A percentile compares a stretch with the other conserved stretches of the same genome.
Conservation (phyloP, 2,113 vertebrate genomes). For the Stegostoma tigrinum region DNA sequence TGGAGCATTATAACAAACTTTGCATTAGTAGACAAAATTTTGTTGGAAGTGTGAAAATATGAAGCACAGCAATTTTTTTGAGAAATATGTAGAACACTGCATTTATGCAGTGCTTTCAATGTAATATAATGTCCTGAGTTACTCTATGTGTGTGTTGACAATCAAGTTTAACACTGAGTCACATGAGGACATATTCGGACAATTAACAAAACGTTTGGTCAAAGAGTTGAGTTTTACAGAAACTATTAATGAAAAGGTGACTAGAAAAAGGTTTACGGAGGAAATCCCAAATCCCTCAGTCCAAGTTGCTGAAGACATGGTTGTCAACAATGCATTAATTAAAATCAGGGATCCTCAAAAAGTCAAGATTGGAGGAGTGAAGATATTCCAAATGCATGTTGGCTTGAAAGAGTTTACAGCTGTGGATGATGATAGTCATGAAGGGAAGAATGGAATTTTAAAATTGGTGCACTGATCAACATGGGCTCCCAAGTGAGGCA, state of each 20-base stretch:
- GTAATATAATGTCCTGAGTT: not conserved
- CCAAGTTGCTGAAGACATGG: no score
- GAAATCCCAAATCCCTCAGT: no score
- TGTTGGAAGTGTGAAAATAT: not conserved
- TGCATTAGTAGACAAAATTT: not conserved
- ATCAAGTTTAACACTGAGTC: no score
- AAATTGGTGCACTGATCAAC: not conserved
- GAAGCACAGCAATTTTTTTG: not conserved
- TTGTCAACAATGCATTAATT: no score
- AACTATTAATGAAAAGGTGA: no score
- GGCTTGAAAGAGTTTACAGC: not conserved
- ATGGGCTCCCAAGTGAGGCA: not conserved
- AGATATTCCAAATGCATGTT: no score
- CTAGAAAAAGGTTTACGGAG: no score
- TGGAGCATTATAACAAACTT: not conserved
- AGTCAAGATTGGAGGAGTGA: no score
- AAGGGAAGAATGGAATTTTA: not conserved
- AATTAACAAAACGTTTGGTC: not conserved
- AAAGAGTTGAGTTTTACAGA: no score
- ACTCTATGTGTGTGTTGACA: not conserved
- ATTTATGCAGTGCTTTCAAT: not conserved
- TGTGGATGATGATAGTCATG: not conserved
- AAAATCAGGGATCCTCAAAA: no score
- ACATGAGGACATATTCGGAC: not conserved
- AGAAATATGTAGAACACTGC: not conserved